Percentiles rank a stretch among this genome's conserved stretches.
Evolutionary conservation across 2,797 vertebrate species (phyloP).

Genomic region (Eurystomus glaucurus): DNA sequence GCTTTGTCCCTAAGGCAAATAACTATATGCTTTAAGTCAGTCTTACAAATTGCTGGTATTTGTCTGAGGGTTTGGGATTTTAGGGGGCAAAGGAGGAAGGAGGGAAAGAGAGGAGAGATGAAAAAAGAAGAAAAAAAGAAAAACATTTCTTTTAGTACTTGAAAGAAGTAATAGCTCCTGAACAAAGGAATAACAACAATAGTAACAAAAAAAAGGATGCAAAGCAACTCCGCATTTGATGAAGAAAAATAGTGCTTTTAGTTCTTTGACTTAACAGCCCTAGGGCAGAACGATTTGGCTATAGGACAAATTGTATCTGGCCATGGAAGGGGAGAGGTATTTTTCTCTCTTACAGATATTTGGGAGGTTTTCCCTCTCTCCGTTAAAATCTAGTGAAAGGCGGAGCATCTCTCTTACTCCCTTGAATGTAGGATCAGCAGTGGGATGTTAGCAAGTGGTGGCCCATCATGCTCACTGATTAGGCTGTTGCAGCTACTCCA

Average conservation of each 20-base stretch:
- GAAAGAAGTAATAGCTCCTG: neutral
- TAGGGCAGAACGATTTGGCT: neutral
- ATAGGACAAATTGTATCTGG: neutral
- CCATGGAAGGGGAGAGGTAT: neutral
- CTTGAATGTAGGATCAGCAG: neutral
- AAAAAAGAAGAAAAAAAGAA: neutral
- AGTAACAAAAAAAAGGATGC: neutral
- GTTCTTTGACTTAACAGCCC: neutral
- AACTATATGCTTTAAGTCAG: neutral
- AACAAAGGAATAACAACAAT: neutral
- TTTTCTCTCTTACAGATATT: neutral
- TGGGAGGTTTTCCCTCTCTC: neutral
- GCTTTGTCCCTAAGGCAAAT: neutral
- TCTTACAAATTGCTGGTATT: neutral
- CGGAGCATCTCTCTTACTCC: neutral
- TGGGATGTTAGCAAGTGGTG: rapidly evolving
- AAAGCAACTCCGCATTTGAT: neutral
- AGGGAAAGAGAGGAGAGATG: neutral
- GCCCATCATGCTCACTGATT: rapidly evolving
- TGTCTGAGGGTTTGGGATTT: neutral
- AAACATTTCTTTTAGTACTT: neutral
- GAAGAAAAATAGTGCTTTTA: neutral
- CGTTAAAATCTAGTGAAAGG: neutral
- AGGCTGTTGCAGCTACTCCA: neutral
- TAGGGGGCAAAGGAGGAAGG: rapidly evolving